A percentile compares a stretch with the other conserved stretches of the same genome.
Evolutionary conservation across 1,140 invertebrate genomes (phyloP).

Genomic region (Octopus bimaculoides): DNA sequence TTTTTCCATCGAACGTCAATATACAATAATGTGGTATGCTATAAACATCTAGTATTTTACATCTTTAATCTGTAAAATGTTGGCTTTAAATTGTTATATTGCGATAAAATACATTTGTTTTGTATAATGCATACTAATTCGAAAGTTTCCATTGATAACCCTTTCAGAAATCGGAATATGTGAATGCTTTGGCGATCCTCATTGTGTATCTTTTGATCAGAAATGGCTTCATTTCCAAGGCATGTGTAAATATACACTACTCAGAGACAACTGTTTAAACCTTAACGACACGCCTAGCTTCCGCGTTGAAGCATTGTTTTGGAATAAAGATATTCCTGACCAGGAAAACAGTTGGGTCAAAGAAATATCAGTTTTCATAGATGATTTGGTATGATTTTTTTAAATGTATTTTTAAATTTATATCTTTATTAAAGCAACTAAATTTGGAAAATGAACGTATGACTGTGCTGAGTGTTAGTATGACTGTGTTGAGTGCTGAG

Average conservation of each 20-base stretch:
- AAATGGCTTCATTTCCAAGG: constrained; percentile 83
- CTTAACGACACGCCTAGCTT: constrained; percentile 23
- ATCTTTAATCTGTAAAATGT: too few species aligned
- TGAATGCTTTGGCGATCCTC: constrained; percentile 88
- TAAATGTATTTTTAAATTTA: background rate
- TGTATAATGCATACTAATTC: too few species aligned
- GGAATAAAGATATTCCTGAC: constrained; percentile 25
- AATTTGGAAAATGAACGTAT: too few species aligned
- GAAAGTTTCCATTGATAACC: background rate
- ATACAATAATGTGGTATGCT: too few species aligned
- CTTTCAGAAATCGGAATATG: constrained; percentile 62
- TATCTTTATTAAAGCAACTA: background rate
- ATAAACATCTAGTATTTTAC: too few species aligned
- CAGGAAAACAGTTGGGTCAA: constrained; percentile 33
- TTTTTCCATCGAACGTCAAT: too few species aligned
- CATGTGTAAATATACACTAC: constrained; percentile 38
- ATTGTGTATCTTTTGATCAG: constrained; percentile 91
- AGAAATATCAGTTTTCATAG: constrained; percentile 21
- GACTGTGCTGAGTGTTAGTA: too few species aligned
- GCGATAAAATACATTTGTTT: too few species aligned
- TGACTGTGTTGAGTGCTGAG: too few species aligned
- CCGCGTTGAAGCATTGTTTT: constrained; percentile 28
- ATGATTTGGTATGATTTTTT: constrained; percentile 17
- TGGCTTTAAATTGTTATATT: too few species aligned
- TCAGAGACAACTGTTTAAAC: constrained; percentile 47